These are phyloP conservation scores for Augochlorella aurata DNA, from an alignment of 2,888 invertebrate genomes.

Conservation along the genomic window DNA sequence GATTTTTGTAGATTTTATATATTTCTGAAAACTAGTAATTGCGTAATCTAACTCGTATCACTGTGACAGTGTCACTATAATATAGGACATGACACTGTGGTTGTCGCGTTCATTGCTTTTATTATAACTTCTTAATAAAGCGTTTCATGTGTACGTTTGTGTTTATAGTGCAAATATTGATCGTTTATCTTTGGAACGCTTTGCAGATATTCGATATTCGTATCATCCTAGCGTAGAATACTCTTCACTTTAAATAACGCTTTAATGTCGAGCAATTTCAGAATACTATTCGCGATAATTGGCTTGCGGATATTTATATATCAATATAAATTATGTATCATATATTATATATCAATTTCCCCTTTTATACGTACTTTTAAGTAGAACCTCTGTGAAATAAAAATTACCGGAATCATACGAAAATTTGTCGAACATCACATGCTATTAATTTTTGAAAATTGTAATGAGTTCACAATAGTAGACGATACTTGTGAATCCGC, in stretches of 20 bases:
- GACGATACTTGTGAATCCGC: background rate
- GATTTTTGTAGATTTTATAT: background rate
- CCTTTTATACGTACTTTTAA: no score
- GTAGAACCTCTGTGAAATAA: no score
- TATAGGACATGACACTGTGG: no score
- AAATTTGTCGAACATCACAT: background rate
- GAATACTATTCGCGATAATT: background rate
- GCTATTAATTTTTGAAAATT: background rate
- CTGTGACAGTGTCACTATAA: no score
- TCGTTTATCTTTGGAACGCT: slow-evolving; percentile 7
- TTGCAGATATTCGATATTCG: slow-evolving; percentile 1
- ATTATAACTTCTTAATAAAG: background rate
- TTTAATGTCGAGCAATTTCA: background rate
- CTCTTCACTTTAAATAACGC: background rate
- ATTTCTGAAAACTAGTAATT: background rate
- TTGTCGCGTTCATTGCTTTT: background rate
- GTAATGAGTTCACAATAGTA: background rate
- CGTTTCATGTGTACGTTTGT: background rate
- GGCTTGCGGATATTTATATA: background rate
- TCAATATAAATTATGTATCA: no score
- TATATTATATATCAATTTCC: no score
- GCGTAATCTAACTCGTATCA: background rate
- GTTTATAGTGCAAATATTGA: background rate
- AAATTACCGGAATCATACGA: background rate
- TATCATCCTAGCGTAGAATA: background rate